Evolutionary conservation across 2,113 vertebrate genomes (phyloP), one percentile per base, ranked within the genome.

Genomic region (Desmodus rotundus): DNA sequence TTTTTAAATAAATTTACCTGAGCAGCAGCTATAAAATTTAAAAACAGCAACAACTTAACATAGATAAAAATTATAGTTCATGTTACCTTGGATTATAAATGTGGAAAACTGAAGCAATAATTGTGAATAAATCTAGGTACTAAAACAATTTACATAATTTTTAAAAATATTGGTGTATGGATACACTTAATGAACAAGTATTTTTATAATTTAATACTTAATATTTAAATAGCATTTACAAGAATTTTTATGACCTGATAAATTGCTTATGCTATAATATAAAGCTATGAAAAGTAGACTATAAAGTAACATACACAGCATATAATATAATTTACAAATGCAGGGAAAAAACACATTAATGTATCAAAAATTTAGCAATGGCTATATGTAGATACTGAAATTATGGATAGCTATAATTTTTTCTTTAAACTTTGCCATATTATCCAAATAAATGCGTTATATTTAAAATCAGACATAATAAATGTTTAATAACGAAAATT

Each of bases 401-500:
- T 72, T 82, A 65, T 58, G 11, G 1, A 70, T 96, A n/a, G 22
- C 50, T 94, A 12, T 83, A 61, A 50, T 72, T 76, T 86, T 95
- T 61, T 85, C 31, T 93, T 87, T 95, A 72, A 92, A 81, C 17
- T 41, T 67, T 93, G 41, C 3, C 61, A 65, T 67, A 31, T 63
- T 81, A 56, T 74, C 70, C 77, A 96, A 95, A 94, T 91, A 20
- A 85, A 67, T 31, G 31, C 78, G 52, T 16, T 97, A 82, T 16
- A 43, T 89, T 78, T 86, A 58, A 86, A 93, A 80, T 70, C 47
- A 89, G n/a, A 63, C 7, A 73, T 31, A 87, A 68, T 94, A 91
- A 36, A 86, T 77, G 26, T 86, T 87, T 94, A 96, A 93, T 82
- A 68, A 88, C 78, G 36, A 61, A 94, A 95, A 43, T 82, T 2